phyloP scores from a whole-genome alignment of 2,888 invertebrate species.

The Camponotus fellah region DNA sequence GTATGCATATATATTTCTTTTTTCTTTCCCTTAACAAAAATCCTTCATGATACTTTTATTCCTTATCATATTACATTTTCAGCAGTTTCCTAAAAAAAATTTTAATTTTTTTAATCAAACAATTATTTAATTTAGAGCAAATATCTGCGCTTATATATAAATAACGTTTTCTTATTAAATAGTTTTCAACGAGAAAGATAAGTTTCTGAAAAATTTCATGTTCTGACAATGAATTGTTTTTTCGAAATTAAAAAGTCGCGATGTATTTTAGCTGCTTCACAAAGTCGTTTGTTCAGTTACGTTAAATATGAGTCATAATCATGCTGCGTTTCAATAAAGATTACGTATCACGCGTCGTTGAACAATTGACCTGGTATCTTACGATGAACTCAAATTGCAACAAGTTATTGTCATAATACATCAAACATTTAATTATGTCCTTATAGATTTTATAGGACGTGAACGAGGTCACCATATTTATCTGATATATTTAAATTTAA shows the following conservation, averaged over 20 bases:
- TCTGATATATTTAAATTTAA: background rate
- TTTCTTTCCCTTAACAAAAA: background rate
- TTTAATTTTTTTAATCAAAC: background rate
- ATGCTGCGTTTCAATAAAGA: conserved; percentile 15
- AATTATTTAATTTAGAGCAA: background rate
- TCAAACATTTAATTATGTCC: background rate
- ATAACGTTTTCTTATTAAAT: background rate
- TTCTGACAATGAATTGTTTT: background rate
- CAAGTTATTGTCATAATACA: background rate
- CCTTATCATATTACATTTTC: background rate
- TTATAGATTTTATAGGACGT: conserved; percentile 4
- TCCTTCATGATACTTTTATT: background rate
- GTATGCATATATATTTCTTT: background rate
- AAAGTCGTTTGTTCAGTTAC: background rate
- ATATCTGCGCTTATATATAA: background rate
- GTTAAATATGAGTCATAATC: conserved; percentile 8
- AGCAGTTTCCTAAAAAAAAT: background rate
- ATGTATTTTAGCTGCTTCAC: background rate
- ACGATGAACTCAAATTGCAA: background rate
- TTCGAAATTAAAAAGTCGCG: background rate
- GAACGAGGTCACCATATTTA: background rate
- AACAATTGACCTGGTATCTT: conserved; percentile 37
- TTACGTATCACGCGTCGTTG: conserved; percentile 25
- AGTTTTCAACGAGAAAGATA: background rate
- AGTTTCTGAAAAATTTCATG: background rate